Conservation (phyloP, 2,888 invertebrate genomes). For the Toxonevra muliebris region DNA sequence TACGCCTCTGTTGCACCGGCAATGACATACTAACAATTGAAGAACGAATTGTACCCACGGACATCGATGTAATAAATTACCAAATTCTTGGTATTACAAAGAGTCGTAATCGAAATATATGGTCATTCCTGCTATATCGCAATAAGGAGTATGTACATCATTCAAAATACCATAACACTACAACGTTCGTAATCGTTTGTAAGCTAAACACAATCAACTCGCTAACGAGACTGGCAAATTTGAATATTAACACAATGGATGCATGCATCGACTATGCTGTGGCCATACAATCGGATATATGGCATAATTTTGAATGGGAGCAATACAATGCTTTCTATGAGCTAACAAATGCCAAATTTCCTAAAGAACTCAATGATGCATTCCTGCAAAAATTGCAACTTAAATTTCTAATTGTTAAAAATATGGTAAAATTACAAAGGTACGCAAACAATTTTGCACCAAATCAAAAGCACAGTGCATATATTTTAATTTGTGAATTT, state of each 20-base stretch:
- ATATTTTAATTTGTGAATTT: constrained; percentile 8
- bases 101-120: constrained; percentile 48
- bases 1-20: constrained; percentile 39
- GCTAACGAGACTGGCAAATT: constrained; percentile 38
- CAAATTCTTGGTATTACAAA: constrained; percentile 51
- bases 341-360: constrained; percentile 32
- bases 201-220: constrained; percentile 42
- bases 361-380: constrained; percentile 39
- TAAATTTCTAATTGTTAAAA: constrained; percentile 44
- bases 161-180: constrained; percentile 26
- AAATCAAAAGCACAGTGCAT: neutral
- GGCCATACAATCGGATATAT: constrained; percentile 51
- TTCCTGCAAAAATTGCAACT: constrained; percentile 53
- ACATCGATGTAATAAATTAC: constrained; percentile 45
- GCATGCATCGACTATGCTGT: constrained; percentile 48
- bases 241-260: constrained; percentile 32
- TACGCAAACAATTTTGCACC: constrained; percentile 31
- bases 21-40: constrained; percentile 37
- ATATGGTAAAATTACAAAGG: constrained; percentile 39
- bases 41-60: constrained; percentile 35
- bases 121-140: constrained; percentile 50
- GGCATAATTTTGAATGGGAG: constrained; percentile 41
- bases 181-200: constrained; percentile 45
- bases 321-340: constrained; percentile 38
- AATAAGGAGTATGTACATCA: constrained; percentile 47